Percentiles rank a stretch among this genome's conserved stretches.
phyloP scores from a whole-genome alignment of 2,113 vertebrate species.

The Lophius piscatorius region DNA sequence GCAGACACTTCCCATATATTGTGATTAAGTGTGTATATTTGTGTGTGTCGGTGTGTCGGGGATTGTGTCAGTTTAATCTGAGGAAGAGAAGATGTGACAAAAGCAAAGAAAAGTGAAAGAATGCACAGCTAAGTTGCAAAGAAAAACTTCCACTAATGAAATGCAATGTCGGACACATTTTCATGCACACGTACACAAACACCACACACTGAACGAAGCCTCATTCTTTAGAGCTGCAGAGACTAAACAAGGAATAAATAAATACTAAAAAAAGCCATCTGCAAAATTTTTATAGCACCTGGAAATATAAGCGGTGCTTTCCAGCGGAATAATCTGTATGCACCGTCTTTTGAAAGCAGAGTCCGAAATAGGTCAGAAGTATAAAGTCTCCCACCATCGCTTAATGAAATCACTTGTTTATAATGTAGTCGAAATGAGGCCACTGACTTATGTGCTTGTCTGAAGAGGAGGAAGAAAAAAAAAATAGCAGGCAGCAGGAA shows the following conservation, averaged over 20 bases:
- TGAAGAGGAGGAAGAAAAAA: neutral
- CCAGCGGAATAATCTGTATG: too few relatives aligned
- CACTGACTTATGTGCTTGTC: constrained; percentile 23
- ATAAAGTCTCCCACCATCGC: neutral
- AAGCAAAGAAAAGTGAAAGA: constrained; percentile 54
- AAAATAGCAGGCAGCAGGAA: neutral
- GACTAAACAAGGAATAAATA: too few relatives aligned
- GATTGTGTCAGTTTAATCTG: constrained; percentile 58
- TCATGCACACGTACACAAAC: constrained; percentile 3
- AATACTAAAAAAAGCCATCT: too few relatives aligned
- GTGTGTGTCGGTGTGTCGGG: constrained; percentile 17
- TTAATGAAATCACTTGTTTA: constrained; percentile 34
- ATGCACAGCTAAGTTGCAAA: constrained; percentile 35
- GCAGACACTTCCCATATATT: constrained; percentile 40
- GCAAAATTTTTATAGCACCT: too few relatives aligned
- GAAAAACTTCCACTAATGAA: constrained; percentile 65
- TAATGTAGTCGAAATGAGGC: constrained; percentile 36
- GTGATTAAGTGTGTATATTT: constrained; percentile 37
- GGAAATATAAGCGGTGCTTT: too few relatives aligned
- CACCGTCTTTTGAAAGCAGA: too few relatives aligned
- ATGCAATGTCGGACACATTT: constrained; percentile 34
- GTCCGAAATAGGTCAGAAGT: neutral
- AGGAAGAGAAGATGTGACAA: constrained; percentile 58
- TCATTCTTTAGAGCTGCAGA: too few relatives aligned
- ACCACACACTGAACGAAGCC: too few relatives aligned